These are phyloP conservation scores for Sepioteuthis lessoniana DNA, from an alignment of 2,888 invertebrate genomes.

Conservation along the genomic window DNA sequence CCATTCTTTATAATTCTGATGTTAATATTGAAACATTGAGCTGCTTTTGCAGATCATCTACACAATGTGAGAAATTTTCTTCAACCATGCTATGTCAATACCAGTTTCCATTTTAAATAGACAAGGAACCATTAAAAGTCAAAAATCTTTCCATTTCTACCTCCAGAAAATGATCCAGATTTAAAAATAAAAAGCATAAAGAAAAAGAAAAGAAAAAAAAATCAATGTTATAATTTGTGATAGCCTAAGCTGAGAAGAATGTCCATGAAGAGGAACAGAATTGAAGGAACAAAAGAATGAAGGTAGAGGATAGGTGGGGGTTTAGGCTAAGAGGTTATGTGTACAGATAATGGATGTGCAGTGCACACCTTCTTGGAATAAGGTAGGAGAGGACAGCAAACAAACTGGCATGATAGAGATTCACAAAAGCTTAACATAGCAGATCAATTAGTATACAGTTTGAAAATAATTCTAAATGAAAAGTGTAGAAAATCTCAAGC, in stretches of 20 bases:
- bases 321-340: background rate
- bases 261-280: background rate
- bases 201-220: background rate
- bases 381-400: background rate
- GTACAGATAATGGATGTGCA: background rate
- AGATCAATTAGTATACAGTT: background rate
- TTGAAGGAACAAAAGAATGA: background rate
- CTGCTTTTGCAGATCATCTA: background rate
- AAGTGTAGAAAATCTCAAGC: background rate
- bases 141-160: background rate
- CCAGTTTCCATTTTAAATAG: background rate
- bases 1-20: background rate
- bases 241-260: background rate
- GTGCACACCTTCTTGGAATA: background rate
- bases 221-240: background rate
- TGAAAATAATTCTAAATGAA: background rate
- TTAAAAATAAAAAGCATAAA: background rate
- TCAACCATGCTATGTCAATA: background rate
- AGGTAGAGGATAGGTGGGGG: background rate
- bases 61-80: background rate
- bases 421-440: background rate
- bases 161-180: background rate
- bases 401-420: background rate
- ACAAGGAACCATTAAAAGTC: background rate
- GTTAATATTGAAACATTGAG: conserved; percentile 7